phyloP scores from a whole-genome alignment of 1,140 invertebrate genomes.

The Lerema accius region DNA sequence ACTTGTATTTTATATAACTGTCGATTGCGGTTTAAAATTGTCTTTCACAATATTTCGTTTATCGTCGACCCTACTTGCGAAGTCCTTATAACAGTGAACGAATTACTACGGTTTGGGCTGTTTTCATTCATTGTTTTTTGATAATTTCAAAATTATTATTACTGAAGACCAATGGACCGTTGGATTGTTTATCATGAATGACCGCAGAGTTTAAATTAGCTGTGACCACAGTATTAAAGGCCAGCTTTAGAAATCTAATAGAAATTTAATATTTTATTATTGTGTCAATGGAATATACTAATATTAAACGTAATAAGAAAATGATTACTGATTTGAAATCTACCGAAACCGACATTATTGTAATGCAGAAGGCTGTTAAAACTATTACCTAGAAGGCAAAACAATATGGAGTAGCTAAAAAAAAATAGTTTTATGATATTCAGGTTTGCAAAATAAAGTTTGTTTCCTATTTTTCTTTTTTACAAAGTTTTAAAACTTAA shows the following conservation, averaged over 20 bases:
- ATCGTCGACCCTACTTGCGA: constrained; percentile 11
- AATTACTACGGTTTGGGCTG: constrained; percentile 12
- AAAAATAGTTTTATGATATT: too few species aligned
- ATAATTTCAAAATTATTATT: constrained; percentile 13
- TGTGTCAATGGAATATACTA: not conserved
- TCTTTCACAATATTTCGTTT: constrained; percentile 59
- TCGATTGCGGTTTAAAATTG: constrained; percentile 48
- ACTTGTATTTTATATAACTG: constrained; percentile 73
- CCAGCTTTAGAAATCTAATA: constrained; percentile 1
- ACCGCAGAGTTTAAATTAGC: not conserved
- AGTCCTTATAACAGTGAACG: constrained; percentile 2
- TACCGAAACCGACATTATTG: too few species aligned
- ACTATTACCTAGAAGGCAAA: too few species aligned
- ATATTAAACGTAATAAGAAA: too few species aligned
- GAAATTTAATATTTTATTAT: not conserved
- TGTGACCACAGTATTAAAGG: constrained; percentile 20
- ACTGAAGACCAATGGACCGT: constrained; percentile 27
- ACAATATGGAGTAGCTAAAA: too few species aligned
- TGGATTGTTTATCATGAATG: constrained; percentile 23
- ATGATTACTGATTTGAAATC: too few species aligned
- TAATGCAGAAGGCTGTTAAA: too few species aligned
- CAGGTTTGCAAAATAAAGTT: too few species aligned
- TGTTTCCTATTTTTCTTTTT: too few species aligned
- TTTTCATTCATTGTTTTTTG: constrained; percentile 23
- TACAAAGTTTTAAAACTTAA: constrained; percentile 1